Percentiles rank a stretch among this genome's conserved stretches.
These are phyloP conservation scores for Cloeon dipterum DNA, from an alignment of 2,888 invertebrate genomes.

Conservation along the genomic window DNA sequence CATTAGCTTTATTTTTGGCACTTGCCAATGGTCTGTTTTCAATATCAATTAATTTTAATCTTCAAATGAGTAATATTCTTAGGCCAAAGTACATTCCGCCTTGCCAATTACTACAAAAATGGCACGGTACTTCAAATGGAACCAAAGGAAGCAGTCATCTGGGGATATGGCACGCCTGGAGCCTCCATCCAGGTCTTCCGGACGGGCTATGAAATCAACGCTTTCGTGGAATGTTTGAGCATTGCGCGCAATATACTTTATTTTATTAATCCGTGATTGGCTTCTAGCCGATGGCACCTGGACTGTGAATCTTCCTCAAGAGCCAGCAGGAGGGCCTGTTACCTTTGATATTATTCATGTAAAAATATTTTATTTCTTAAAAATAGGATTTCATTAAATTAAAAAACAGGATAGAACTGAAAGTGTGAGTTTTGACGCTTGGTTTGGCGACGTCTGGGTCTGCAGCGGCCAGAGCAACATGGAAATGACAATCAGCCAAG, in stretches of 20 bases:
- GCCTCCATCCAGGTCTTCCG: not conserved
- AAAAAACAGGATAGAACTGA: not conserved
- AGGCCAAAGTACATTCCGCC: not conserved
- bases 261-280: too few relatives aligned
- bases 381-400: too few relatives aligned
- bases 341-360: too few relatives aligned
- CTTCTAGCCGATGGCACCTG: not conserved
- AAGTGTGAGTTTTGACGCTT: too few relatives aligned
- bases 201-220: not conserved
- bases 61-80: too few relatives aligned
- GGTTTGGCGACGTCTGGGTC: constrained; percentile 2
- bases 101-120: not conserved
- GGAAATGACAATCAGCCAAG: too few relatives aligned
- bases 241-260: too few relatives aligned
- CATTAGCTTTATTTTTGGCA: too few relatives aligned
- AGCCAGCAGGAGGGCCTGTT: constrained; percentile 1
- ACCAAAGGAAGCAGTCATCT: constrained; percentile 1
- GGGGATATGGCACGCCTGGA: constrained; percentile 1
- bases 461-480: constrained; percentile 3
- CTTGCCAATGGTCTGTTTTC: not conserved
- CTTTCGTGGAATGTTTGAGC: not conserved
- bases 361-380: too few relatives aligned
- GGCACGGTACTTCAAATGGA: constrained; percentile 1
- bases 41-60: too few relatives aligned
- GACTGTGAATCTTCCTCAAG: constrained; percentile 1